Conservation (phyloP, 2,113 vertebrate species). For the Cyprinodon variegatus region DNA sequence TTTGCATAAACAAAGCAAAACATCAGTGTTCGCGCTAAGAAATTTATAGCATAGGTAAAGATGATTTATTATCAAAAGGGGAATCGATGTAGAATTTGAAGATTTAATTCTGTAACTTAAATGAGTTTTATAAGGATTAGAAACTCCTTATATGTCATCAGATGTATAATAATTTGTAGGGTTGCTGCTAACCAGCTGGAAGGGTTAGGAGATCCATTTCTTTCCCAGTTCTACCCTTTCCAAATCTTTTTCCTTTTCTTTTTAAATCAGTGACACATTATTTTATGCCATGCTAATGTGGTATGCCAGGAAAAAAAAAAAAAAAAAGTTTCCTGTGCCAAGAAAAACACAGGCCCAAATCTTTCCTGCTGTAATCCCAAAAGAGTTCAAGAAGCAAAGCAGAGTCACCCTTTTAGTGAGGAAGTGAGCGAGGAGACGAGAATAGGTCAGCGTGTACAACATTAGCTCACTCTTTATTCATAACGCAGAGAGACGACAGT, state of each 20-base stretch:
- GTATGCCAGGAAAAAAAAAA: conserved; percentile 23
- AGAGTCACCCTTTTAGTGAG: conserved; percentile 19
- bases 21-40: neutral
- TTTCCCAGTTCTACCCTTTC: conserved; percentile 54
- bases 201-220: conserved; percentile 48
- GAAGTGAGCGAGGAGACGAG: conserved; percentile 8
- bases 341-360: conserved; percentile 46
- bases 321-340: conserved; percentile 31
- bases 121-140: conserved; percentile 26
- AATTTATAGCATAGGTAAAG: neutral
- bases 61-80: neutral
- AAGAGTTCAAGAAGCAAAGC: conserved; percentile 23
- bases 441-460: conserved; percentile 26
- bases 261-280: conserved; percentile 31
- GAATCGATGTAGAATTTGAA: conserved; percentile 20
- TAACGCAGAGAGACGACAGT: conserved; percentile 15
- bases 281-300: conserved; percentile 50
- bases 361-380: conserved; percentile 41
- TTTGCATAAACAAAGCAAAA: neutral
- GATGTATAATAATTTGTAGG: neutral
- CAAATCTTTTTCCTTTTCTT: conserved; percentile 29
- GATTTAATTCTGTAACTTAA: conserved; percentile 8
- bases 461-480: conserved; percentile 40
- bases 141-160: conserved; percentile 33
- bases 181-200: conserved; percentile 36